Conservation (phyloP, 1,140 invertebrate genomes). For the Cherax destructor region DNA sequence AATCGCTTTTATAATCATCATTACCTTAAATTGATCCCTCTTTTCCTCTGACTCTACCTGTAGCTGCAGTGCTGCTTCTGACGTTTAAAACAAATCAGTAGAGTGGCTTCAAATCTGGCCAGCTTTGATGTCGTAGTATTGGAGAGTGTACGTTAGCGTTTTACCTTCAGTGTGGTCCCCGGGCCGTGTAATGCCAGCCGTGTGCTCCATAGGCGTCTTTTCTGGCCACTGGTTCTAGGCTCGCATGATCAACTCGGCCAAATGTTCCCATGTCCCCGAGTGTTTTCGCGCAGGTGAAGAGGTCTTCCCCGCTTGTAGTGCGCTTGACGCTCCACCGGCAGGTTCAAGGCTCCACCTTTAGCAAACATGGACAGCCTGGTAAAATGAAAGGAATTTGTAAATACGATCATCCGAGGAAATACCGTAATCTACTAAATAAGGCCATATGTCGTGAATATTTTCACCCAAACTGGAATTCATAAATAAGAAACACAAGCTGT, state of each 20-base stretch:
- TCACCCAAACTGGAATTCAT: no score
- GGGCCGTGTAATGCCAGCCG: constrained; percentile 4
- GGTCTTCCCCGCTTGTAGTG: no score
- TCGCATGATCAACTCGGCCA: neutral
- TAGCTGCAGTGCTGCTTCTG: neutral
- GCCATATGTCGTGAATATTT: no score
- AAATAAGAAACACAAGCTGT: no score
- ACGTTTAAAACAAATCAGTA: constrained; percentile 24
- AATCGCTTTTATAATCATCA: neutral
- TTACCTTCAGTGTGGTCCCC: neutral
- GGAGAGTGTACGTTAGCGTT: constrained; percentile 7
- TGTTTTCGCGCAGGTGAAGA: no score
- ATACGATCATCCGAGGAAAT: no score
- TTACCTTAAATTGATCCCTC: neutral
- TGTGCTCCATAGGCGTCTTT: constrained; percentile 10
- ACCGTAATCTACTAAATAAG: no score
- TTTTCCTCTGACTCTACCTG: neutral
- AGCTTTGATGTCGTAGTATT: neutral
- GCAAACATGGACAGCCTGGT: no score
- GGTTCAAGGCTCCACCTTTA: no score
- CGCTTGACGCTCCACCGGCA: no score
- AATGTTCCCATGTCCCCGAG: neutral
- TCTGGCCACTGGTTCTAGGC: constrained; percentile 1
- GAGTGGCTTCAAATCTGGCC: neutral
- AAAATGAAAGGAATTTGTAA: no score